These are phyloP conservation scores for Rhabdomys pumilio DNA, from an alignment of 2,797 vertebrate genomes.

Conservation along the genomic window DNA sequence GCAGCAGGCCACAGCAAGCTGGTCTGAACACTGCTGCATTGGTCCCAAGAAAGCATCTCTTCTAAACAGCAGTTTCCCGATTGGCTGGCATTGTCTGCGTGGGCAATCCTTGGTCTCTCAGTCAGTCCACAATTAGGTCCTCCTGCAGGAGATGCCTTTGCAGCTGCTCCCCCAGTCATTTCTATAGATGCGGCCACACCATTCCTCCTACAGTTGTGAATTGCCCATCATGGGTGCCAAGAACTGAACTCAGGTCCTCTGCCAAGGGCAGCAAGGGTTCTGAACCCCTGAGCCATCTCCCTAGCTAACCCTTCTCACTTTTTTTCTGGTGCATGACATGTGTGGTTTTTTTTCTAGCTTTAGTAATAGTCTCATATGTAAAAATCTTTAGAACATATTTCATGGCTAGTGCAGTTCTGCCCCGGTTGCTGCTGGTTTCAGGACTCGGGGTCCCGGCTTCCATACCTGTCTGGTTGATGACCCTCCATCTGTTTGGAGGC, in stretches of 20 bases:
- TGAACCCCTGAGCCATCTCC: background rate
- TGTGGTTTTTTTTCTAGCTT: background rate
- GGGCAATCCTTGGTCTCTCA: background rate
- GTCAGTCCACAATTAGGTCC: background rate
- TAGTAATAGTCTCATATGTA: background rate
- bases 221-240: background rate
- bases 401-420: background rate
- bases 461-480: background rate
- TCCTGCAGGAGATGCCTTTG: background rate
- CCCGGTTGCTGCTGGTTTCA: background rate
- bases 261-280: background rate
- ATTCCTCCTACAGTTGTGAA: background rate
- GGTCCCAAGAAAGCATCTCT: background rate
- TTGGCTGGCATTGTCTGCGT: background rate
- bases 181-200: background rate
- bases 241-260: background rate
- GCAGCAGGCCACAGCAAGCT: background rate
- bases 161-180: too few species aligned
- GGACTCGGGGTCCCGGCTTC: background rate
- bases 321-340: background rate
- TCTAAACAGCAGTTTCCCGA: background rate
- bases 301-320: too few species aligned
- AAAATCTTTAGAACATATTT: background rate
- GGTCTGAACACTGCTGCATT: background rate
- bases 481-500: background rate